Percentiles rank a stretch among this genome's conserved stretches.
These are phyloP conservation scores for Papilio gigon DNA, from an alignment of 2,888 invertebrate genomes.

Conservation along the genomic window DNA sequence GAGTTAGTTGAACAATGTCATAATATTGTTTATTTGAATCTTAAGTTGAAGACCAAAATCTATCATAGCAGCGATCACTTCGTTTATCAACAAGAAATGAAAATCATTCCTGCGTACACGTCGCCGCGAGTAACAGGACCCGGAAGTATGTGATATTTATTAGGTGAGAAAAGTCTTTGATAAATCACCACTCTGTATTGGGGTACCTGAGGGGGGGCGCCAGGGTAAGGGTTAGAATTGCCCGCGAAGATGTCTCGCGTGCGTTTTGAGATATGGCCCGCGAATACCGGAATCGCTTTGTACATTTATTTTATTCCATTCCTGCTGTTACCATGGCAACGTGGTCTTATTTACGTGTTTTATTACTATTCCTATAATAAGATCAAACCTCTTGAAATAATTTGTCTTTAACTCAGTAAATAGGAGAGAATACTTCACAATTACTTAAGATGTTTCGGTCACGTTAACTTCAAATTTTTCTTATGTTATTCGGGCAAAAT, in stretches of 20 bases:
- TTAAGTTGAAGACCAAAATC: too few relatives aligned
- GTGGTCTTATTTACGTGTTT: neutral
- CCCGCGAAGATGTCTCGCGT: constrained; percentile 59
- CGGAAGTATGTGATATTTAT: constrained; percentile 70
- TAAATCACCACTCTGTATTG: constrained; percentile 54
- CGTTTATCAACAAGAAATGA: neutral
- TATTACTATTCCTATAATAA: too few relatives aligned
- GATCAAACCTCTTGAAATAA: too few relatives aligned
- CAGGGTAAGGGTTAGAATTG: constrained; percentile 49
- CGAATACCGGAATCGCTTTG: constrained; percentile 18
- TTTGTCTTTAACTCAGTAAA: too few relatives aligned
- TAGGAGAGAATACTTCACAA: too few relatives aligned
- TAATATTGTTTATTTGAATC: too few relatives aligned
- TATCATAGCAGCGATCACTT: neutral
- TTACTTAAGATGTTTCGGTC: too few relatives aligned
- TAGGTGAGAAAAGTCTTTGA: constrained; percentile 74
- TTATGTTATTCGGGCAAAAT: too few relatives aligned
- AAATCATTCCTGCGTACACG: constrained; percentile 39
- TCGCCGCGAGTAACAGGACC: constrained; percentile 57
- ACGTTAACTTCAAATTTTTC: too few relatives aligned
- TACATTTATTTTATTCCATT: constrained; percentile 16
- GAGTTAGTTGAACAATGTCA: too few relatives aligned
- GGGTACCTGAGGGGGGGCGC: constrained; percentile 43
- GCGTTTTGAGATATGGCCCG: constrained; percentile 53
- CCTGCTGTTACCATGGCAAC: neutral